Evolutionary conservation across 2,888 invertebrate species (phyloP), one percentile per base, ranked within the genome.

Genomic region (Leptothorax acervorum): DNA sequence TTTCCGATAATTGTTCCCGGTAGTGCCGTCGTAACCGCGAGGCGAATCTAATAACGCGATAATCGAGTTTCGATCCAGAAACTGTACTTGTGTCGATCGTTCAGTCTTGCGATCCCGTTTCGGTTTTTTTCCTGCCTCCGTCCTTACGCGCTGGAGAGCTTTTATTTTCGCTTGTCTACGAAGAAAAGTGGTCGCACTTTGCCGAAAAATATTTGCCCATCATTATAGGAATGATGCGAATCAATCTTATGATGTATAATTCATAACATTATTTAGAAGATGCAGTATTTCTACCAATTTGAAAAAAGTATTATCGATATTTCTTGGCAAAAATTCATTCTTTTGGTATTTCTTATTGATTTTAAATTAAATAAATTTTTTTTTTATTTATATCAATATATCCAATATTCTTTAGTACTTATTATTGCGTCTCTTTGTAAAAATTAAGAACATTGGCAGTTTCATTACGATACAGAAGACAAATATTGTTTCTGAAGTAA

Each of bases 1-100:
- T 81, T 73, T 28, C 73, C 79, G 73, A 81, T 81, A 81, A 81
- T 81, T 73, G 79, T 73, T 11, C 79, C 79, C 71, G 79, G 73
- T 73, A 81, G 60, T 73, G 79, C 79, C 60, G 65, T 18, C 39
- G 51, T 51, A 75, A 63, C 63, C 75, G 35, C 35, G 23, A 45
- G 35, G 48, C 18, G 39, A 81, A 81, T 81, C 79, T 81, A 81
- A 81, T 81, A 81, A 81, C 23, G 48, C 57, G 71, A 71, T 81
- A 81, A 81, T 81, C 48, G 73, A 81, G 39, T 81, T 81, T 81
- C 73, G 28, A 81, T 60, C 51, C 51, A 48, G 57, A 71, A 51
- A 81, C 28, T 48, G 68, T 68, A 68, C 28, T 42, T 66, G 23
- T 71, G 45, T n/a, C 60, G 79, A 73, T 81, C 48, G 60, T 57